These are phyloP conservation scores for Cephus spinipes DNA, from an alignment of 2,888 invertebrate species.

Conservation along the genomic window DNA sequence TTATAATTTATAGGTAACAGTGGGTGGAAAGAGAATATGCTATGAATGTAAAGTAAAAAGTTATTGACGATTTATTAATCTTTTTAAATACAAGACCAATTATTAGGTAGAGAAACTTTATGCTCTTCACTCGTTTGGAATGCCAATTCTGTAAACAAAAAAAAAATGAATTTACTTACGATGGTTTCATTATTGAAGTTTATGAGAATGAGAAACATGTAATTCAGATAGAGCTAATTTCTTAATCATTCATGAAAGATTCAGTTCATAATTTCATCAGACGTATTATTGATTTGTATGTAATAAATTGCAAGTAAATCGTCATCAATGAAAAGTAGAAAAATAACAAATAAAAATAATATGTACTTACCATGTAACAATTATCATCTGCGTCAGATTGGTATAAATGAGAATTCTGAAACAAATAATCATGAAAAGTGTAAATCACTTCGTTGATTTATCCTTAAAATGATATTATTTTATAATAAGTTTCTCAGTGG, in stretches of 20 bases:
- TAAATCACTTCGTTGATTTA: constrained; percentile 8
- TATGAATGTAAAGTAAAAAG: not conserved
- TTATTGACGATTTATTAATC: not conserved
- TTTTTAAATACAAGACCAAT: not conserved
- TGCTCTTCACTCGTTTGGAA: not conserved
- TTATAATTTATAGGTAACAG: not conserved
- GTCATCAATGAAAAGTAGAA: not conserved
- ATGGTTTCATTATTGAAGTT: not conserved
- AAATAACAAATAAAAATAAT: not conserved
- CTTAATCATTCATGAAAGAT: constrained; percentile 49
- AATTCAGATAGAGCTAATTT: constrained; percentile 62
- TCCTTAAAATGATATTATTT: constrained; percentile 1
- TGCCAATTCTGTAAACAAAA: not conserved
- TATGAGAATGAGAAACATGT: not conserved
- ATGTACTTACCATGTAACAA: not conserved
- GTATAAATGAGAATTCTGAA: not conserved
- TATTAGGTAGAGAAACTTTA: not conserved
- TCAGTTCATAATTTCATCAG: constrained; percentile 40
- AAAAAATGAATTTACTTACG: not conserved
- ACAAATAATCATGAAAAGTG: not conserved
- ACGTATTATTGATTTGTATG: constrained; percentile 5
- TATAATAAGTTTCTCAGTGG: constrained; percentile 48
- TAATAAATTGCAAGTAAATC: not conserved
- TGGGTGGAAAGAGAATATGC: not conserved
- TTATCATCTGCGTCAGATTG: not conserved